A percentile compares a stretch with the other conserved stretches of the same genome.
Evolutionary conservation across 2,888 invertebrate species (phyloP).

Genomic region (Apodemia duryi): DNA sequence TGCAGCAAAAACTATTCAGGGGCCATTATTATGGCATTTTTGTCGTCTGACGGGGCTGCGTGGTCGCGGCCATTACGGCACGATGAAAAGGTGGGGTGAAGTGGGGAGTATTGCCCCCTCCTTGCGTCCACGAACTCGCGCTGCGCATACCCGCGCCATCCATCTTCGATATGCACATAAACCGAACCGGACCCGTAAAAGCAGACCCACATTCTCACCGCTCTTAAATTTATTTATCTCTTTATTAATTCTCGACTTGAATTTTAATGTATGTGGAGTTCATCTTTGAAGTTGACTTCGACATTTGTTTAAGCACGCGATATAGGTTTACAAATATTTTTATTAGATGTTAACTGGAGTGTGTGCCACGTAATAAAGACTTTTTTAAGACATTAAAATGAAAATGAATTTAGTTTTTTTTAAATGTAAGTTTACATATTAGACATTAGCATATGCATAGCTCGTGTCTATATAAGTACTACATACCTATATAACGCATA

Average conservation of each 20-base stretch:
- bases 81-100: conserved; percentile 34
- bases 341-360: background rate
- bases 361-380: background rate
- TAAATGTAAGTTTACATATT: background rate
- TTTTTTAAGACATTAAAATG: background rate
- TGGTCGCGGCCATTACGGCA: conserved; percentile 71
- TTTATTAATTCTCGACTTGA: conserved; percentile 75
- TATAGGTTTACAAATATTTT: conserved; percentile 9
- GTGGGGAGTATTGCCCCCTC: conserved; percentile 41
- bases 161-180: conserved; percentile 79
- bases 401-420: background rate
- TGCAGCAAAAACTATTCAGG: conserved; percentile 77
- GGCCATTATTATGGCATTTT: conserved; percentile 80
- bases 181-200: conserved; percentile 74
- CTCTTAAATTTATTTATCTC: conserved; percentile 78
- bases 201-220: conserved; percentile 75
- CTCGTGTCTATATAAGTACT: too few relatives aligned
- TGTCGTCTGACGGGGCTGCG: conserved; percentile 76
- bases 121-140: conserved; percentile 36
- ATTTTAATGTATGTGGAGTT: conserved; percentile 58
- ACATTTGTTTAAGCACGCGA: conserved; percentile 27
- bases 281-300: conserved; percentile 29
- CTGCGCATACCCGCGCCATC: conserved; percentile 61
- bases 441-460: too few relatives aligned
- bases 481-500: too few relatives aligned